Conservation (phyloP, 2,888 invertebrate species). For the Fabriciana adippe region DNA sequence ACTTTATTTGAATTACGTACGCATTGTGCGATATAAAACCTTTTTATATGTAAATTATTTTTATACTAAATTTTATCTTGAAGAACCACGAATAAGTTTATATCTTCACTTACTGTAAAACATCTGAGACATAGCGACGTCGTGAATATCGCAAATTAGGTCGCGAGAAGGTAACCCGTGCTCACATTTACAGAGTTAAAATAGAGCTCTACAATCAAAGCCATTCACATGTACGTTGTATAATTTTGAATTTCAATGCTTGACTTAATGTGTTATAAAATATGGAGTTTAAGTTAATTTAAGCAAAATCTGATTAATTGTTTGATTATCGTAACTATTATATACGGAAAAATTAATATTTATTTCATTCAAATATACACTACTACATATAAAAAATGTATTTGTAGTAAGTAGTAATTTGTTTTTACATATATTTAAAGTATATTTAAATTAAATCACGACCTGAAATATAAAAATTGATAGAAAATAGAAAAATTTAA, state of each 20-base stretch:
- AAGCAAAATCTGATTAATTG: not conserved
- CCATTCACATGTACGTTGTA: not conserved
- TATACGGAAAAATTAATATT: not conserved
- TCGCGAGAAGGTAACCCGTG: slow-evolving; percentile 12
- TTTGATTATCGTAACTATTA: not conserved
- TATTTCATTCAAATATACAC: too few species aligned
- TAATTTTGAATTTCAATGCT: slow-evolving; percentile 11
- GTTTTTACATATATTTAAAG: too few species aligned
- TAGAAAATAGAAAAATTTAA: too few species aligned
- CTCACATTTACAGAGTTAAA: slow-evolving; percentile 21
- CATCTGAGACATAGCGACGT: slow-evolving; percentile 14
- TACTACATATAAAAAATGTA: too few species aligned
- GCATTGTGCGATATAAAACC: too few species aligned
- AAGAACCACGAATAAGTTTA: not conserved
- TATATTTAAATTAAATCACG: too few species aligned
- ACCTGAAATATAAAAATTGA: too few species aligned
- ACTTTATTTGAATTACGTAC: too few species aligned
- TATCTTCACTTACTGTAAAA: not conserved
- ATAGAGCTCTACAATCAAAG: slow-evolving; percentile 16
- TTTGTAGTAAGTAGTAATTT: too few species aligned
- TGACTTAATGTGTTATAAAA: not conserved
- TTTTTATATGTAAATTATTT: not conserved
- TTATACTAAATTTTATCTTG: not conserved
- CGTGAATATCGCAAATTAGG: slow-evolving; percentile 25
- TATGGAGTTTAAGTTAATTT: not conserved